Evolutionary conservation across 2,888 invertebrate species (phyloP).

Genomic region (Dasypogon diadema): DNA sequence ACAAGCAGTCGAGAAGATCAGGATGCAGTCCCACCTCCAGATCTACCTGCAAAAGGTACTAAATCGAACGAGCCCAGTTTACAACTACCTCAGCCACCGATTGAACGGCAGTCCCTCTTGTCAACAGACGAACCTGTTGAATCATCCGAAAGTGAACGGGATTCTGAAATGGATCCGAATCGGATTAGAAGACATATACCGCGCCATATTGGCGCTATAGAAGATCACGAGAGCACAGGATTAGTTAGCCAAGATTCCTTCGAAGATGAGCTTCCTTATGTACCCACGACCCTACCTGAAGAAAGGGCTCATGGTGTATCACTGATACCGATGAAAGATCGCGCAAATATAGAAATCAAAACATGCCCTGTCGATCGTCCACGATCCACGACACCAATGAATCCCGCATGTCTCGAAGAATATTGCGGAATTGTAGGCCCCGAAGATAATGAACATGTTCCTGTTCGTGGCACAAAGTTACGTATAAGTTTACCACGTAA

Average conservation of each 20-base stretch:
- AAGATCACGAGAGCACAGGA: conserved; percentile 79
- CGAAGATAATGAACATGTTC: conserved; percentile 61
- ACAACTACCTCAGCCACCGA: conserved; percentile 50
- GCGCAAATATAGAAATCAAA: conserved; percentile 73
- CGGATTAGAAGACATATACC: conserved; percentile 67
- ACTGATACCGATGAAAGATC: conserved; percentile 83
- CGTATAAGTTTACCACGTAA: conserved; percentile 78
- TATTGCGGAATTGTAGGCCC: conserved; percentile 71
- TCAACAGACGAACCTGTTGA: conserved; percentile 71
- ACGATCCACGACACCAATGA: conserved; percentile 79
- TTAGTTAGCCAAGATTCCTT: conserved; percentile 86
- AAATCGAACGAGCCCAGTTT: conserved; percentile 52
- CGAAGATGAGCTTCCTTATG: conserved; percentile 87
- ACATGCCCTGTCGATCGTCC: conserved; percentile 82
- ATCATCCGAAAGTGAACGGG: conserved; percentile 80
- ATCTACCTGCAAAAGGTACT: conserved; percentile 53
- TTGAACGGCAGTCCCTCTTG: conserved; percentile 61
- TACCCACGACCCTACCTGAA: conserved; percentile 89
- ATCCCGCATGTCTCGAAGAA: conserved; percentile 78
- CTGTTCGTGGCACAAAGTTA: conserved; percentile 73
- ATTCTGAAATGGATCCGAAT: conserved; percentile 71
- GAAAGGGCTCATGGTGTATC: conserved; percentile 86
- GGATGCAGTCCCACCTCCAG: conserved; percentile 35
- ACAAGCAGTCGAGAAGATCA: conserved; percentile 52
- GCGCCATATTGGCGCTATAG: conserved; percentile 70